Conservation (phyloP, 2,888 invertebrate species). For the Microctonus aethiopoides region DNA sequence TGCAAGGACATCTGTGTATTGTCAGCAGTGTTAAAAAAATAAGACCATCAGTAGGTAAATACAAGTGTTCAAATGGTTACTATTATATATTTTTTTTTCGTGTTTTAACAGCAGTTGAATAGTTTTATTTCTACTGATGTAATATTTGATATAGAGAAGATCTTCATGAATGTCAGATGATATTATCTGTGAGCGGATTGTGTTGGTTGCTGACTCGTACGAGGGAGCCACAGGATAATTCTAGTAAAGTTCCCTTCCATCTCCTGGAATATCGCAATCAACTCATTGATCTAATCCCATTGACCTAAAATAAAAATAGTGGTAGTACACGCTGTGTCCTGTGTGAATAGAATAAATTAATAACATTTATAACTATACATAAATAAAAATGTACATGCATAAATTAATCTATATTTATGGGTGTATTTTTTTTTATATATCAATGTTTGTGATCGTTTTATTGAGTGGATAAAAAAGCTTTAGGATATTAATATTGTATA, state of each 20-base stretch:
- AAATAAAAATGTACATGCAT: neutral
- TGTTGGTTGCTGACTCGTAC: neutral
- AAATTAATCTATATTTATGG: neutral
- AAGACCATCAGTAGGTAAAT: neutral
- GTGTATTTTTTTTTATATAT: neutral
- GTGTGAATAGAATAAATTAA: conserved; percentile 15
- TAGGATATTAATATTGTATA: neutral
- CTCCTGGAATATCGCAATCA: conserved; percentile 1
- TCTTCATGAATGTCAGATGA: neutral
- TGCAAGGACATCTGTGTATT: neutral
- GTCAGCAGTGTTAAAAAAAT: neutral
- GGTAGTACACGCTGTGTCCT: neutral
- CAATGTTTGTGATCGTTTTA: neutral
- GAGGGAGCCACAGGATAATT: neutral
- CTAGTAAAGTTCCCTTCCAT: conserved; percentile 14
- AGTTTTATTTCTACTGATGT: neutral
- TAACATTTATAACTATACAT: neutral
- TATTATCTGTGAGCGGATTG: neutral
- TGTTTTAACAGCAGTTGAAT: neutral
- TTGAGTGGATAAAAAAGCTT: neutral
- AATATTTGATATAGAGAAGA: neutral
- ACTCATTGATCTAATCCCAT: conserved; percentile 20
- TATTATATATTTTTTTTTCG: too few relatives aligned
- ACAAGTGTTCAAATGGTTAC: neutral
- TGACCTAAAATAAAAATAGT: conserved; percentile 12